Evolutionary conservation across 2,113 vertebrate genomes (phyloP), one percentile per base, ranked within the genome.

Genomic region (Thinocorus orbignyianus): DNA sequence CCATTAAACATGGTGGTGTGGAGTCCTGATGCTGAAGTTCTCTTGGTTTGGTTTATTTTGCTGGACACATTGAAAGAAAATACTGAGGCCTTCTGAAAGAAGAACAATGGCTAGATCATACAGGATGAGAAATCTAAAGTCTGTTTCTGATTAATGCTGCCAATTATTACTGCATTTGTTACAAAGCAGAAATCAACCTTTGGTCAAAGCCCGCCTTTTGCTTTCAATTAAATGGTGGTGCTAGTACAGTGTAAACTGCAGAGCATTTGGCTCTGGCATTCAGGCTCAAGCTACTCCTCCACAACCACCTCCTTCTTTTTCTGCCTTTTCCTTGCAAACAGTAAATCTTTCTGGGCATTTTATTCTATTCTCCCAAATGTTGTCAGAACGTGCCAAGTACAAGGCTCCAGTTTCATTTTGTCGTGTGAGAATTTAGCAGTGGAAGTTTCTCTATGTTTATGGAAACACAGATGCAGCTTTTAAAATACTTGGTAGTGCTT

Each of bases 391-490:
- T 87, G 71, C 80, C 62, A 90, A 81, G 39, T 60, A 74, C 18
- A 76, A 35, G 81, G 39, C 33, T 58, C 71, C 41, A 77, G 60
- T 41, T 54, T 85, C 52, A 72, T 81, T 92, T 54, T 80, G 25
- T 69, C 54, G 62, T 76, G 49, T n/a, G 58, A 76, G 35, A 54
- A 64, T 65, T 81, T 82, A 90, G 70, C 68, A 92, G 60, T 54
- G 39, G 77, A 92, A 74, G 49, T 91, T 80, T 81, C 62, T 49
- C 3, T 68, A 24, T 69, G 71, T 83, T 93, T 90, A 52, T 19
- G 37, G 74, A 93, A 94, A 84, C 60, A 70, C 71, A 93, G 52
- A 90, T 80, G 57, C 86, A 81, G 60, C n/a, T 88, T 78, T 93
- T 57, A 74, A 93, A 94, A 72, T 58, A 58, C 64, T 61, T 66